Evolutionary conservation across 2,113 vertebrate genomes (phyloP), one percentile per base, ranked within the genome.

Genomic region (Chaetorhynchus papuensis): DNA sequence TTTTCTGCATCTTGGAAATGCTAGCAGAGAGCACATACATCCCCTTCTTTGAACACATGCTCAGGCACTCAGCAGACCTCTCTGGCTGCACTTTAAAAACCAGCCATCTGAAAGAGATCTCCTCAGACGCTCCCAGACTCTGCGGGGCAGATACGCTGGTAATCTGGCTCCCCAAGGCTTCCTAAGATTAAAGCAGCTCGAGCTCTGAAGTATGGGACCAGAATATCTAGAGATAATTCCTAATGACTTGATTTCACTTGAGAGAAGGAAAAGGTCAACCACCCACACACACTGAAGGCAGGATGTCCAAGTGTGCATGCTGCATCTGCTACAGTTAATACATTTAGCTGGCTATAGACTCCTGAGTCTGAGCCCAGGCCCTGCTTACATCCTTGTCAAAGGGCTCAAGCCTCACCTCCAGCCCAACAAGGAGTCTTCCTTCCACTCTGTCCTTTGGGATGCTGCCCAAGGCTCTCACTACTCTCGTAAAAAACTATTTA

Each of bases 201-300:
- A 41, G 21, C 57, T 90, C 72, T 82, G 64, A 90, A 87, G 52
- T 37, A 75, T 4, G 44, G 49, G 49, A 69, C 52, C 69, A 84
- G 83, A 63, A 87, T 83, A 89, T 60, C 75, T 60, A 65, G 35
- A 92, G 45, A 49, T 69, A 76, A 87, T 85, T 83, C 84, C 79
- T 54, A 70, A 83, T 60, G 76, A 83, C 71, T 88, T 77, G 60
- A 93, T 91, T 94, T 95, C 91, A 81, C 80, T 94, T 23, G 72
- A 81, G 70, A 89, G 68, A 87, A 95, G 68, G 88, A 92, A 95
- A 96, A 86, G 88, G 93, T 93, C 90, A 86, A 59, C 85, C n/a
- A 16, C 71, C 78, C 56, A 59, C 10, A 2, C 0, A 0, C 53
- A 33, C 0, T 66, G 61, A 56, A 68, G 1, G 7, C 84, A 42